Percentiles rank a stretch among this genome's conserved stretches.
Evolutionary conservation across 2,888 invertebrate species (phyloP).

Genomic region (Apantesis nais): DNA sequence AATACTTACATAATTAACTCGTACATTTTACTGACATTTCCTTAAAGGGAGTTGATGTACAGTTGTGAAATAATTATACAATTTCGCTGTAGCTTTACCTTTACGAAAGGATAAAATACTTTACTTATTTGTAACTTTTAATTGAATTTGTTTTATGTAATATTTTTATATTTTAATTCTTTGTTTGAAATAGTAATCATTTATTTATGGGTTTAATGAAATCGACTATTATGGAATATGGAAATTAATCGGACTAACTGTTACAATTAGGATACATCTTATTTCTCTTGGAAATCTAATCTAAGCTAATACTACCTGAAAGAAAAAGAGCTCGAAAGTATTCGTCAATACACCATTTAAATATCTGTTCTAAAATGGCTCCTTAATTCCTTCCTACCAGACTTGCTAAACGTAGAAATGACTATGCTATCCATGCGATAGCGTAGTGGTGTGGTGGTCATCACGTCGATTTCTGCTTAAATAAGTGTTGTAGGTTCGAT

Average conservation of each 20-base stretch:
- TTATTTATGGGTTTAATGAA: background rate
- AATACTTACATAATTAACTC: constrained; percentile 30
- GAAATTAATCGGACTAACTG: no score
- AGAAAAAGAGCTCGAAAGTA: no score
- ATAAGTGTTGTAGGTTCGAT: no score
- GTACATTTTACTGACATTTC: constrained; percentile 16
- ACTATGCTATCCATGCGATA: no score
- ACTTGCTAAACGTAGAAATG: no score
- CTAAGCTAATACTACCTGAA: background rate
- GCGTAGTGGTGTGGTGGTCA: no score
- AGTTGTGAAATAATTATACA: constrained; percentile 33
- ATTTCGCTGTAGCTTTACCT: constrained; percentile 31
- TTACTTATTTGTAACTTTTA: constrained; percentile 30
- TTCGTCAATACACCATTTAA: background rate
- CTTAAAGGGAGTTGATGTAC: constrained; percentile 17
- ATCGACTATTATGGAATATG: background rate
- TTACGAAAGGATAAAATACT: constrained; percentile 22
- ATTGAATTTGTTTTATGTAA: constrained; percentile 33
- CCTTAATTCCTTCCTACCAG: no score
- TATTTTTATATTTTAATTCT: constrained; percentile 14
- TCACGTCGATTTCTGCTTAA: no score
- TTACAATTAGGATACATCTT: background rate
- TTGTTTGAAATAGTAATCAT: background rate
- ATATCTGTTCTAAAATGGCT: no score
- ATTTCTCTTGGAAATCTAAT: background rate